Percentiles rank a stretch among this genome's conserved stretches.
phyloP scores from a whole-genome alignment of 2,888 invertebrate genomes.

The Protophormia terraenovae region DNA sequence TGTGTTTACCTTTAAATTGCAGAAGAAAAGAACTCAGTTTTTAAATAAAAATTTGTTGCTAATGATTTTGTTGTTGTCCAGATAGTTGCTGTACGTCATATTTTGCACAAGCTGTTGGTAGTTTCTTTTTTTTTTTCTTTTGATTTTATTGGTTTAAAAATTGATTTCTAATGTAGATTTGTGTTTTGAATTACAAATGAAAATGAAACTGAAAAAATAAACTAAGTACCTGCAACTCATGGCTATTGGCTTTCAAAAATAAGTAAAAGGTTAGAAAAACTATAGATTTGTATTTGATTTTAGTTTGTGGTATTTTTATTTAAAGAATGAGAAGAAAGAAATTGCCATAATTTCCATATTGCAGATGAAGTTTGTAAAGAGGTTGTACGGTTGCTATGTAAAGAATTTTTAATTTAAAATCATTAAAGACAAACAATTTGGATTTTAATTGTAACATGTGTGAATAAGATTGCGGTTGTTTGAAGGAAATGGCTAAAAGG shows the following conservation, averaged over 20 bases:
- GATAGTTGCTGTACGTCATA: neutral
- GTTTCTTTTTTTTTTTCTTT: neutral
- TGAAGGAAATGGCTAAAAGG: neutral
- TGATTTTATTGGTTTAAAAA: constrained; percentile 8
- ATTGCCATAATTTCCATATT: neutral
- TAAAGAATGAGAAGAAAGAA: neutral
- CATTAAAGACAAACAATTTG: neutral
- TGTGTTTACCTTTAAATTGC: constrained; percentile 1
- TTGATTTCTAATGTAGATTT: constrained; percentile 52
- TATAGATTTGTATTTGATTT: neutral
- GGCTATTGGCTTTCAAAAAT: neutral
- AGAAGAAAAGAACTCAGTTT: neutral
- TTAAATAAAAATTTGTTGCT: constrained; percentile 34
- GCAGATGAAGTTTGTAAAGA: neutral
- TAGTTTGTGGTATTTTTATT: neutral
- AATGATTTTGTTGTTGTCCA: neutral
- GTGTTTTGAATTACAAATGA: constrained; percentile 57
- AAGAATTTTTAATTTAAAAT: constrained; percentile 21
- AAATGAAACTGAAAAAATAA: constrained; percentile 28
- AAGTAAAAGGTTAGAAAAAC: neutral
- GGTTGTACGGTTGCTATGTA: neutral
- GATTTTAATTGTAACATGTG: neutral
- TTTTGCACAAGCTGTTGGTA: constrained; percentile 5
- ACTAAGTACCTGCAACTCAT: neutral
- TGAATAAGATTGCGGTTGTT: neutral